Percentiles rank a stretch among this genome's conserved stretches.
Conservation (phyloP, 2,113 vertebrate genomes). For the Cichladusa arquata region DNA sequence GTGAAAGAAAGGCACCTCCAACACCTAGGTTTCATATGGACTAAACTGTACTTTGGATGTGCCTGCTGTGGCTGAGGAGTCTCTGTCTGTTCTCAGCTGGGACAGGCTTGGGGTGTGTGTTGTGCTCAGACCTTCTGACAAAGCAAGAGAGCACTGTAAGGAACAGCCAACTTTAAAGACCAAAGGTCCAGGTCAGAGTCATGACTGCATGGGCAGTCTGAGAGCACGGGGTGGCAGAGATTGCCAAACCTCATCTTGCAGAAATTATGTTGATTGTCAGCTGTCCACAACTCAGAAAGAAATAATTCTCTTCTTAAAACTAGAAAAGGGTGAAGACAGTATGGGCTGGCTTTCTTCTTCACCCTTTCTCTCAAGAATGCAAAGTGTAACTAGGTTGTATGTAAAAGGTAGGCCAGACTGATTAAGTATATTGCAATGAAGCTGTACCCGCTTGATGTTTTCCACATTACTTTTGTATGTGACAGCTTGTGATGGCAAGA, state of each 20-base stretch:
- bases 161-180: not conserved
- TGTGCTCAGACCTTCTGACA: not conserved
- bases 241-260: not conserved
- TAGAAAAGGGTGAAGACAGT: not conserved
- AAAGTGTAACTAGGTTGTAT: not conserved
- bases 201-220: fast-evolving
- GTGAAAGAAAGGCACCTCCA: not conserved
- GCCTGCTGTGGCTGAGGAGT: not conserved
- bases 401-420: not conserved
- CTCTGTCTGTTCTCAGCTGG: not conserved
- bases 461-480: not conserved
- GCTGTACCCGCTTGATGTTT: not conserved
- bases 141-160: not conserved
- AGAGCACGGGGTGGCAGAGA: not conserved
- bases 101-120: fast-evolving
- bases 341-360: not conserved
- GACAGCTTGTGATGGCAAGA: not conserved
- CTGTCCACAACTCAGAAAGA: not conserved
- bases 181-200: not conserved
- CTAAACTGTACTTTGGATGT: not conserved
- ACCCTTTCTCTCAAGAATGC: not conserved
- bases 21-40: too few species aligned
- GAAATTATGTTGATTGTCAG: not conserved
- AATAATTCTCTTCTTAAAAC: not conserved
- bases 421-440: not conserved